Evolutionary conservation across 2,113 vertebrate species (phyloP).

Genomic region (Thamnophis sirtalis): DNA sequence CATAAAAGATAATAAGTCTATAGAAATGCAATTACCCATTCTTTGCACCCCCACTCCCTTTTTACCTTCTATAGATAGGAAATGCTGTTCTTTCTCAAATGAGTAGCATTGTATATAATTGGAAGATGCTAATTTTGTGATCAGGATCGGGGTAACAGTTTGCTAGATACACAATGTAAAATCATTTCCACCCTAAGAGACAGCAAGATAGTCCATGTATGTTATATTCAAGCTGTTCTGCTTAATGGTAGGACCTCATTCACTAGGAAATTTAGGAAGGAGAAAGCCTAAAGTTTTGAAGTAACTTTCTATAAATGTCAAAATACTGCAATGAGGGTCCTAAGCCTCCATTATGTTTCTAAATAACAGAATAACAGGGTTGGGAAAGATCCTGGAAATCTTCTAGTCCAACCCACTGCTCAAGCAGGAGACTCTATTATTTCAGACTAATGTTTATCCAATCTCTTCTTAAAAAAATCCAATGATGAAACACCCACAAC

Average conservation of each 20-base stretch:
- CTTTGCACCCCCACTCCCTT: not conserved
- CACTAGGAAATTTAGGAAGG: not conserved
- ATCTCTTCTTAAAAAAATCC: no score
- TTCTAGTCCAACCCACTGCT: no score
- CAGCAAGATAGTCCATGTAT: not conserved
- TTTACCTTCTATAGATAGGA: not conserved
- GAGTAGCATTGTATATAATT: conserved; percentile 3
- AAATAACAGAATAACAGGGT: not conserved
- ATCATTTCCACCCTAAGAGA: not conserved
- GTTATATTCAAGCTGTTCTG: not conserved
- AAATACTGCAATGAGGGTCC: not conserved
- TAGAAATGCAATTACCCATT: not conserved
- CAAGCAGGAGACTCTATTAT: no score
- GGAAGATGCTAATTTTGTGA: not conserved
- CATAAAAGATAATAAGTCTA: not conserved
- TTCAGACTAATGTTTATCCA: no score
- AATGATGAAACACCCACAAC: no score
- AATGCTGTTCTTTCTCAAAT: not conserved
- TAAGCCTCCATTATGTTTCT: not conserved
- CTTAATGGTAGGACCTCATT: not conserved
- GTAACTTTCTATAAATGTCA: not conserved
- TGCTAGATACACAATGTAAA: not conserved
- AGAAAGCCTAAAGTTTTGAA: not conserved
- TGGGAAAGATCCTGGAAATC: no score
- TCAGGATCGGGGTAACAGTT: not conserved